Evolutionary conservation across 2,888 invertebrate genomes (phyloP), one percentile per base, ranked within the genome.

Genomic region (Drosophila helvetica): DNA sequence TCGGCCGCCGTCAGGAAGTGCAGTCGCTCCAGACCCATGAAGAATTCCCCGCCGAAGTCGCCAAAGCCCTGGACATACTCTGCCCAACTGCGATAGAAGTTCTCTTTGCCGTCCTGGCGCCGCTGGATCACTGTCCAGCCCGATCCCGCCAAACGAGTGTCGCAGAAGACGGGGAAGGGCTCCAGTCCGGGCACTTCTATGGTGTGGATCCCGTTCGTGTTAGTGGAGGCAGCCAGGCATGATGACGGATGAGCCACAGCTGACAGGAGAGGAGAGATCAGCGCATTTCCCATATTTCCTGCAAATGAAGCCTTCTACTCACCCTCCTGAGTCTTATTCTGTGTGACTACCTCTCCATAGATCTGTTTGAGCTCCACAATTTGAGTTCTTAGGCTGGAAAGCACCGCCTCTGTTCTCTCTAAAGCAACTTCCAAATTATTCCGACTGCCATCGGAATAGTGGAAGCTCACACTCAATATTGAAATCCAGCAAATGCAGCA

Each of bases 51-150:
- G 0, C 93, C 93, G 3, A 95, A 90, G 82, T 95, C 94, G 3
- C 96, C 96, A 79, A 96, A 96, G 1, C 96, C 96, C 51, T 92
- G 88, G 76, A 94, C 94, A 83, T 96, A 96, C 55, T 94, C 94
- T 0, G 92, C 80, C 95, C 95, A 95, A 51, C 92, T 90, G 78
- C 94, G 93, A 79, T 93, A 94, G 86, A 96, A 96, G 77, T 95
- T 94, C 85, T 94, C 94, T 1, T 93, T 92, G 0, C 95, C 95
- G 74, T 95, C 94, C 70, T 93, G 93, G n/a, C 95, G 93, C 71
- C 94, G 94, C 88, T 95, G 95, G 91, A 63, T 94, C 92, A 94
- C 94, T 50, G 95, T 95, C 95, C 95, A 96, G 2, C 95, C 95
- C 0, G 95, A 95, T 5, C 77, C 82, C 15, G 80, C 84, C 3